These are phyloP conservation scores for Carassius carassius DNA, from an alignment of 2,113 vertebrate genomes.

Conservation along the genomic window DNA sequence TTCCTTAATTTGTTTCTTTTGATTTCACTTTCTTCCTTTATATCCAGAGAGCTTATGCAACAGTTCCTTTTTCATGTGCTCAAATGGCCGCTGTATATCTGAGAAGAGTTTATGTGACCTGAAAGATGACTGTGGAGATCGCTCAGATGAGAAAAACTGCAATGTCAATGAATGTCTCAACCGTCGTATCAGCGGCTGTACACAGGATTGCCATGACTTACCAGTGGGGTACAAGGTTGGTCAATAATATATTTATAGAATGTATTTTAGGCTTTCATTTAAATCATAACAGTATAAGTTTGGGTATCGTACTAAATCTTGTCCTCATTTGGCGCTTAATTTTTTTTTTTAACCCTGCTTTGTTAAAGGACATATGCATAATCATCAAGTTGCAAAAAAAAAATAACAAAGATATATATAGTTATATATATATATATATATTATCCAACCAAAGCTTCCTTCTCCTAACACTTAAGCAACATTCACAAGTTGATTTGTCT, in stretches of 20 bases:
- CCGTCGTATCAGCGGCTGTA: slow-evolving; percentile 91
- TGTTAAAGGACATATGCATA: too few relatives aligned
- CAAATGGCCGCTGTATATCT: slow-evolving; percentile 92
- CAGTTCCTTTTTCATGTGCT: slow-evolving; percentile 97
- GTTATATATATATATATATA: too few relatives aligned
- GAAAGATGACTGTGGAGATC: slow-evolving; percentile 90
- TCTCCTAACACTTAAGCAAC: too few relatives aligned
- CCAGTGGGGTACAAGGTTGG: slow-evolving; percentile 93
- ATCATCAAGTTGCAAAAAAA: too few relatives aligned
- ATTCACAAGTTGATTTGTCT: too few relatives aligned
- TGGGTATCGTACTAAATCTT: too few relatives aligned
- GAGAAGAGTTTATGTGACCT: slow-evolving; percentile 83
- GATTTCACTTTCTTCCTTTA: slow-evolving; percentile 53
- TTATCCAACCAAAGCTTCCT: too few relatives aligned
- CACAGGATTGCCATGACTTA: slow-evolving; percentile 95
- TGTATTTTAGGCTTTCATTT: too few relatives aligned
- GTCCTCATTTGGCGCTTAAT: too few relatives aligned
- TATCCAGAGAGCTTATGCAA: slow-evolving; percentile 96
- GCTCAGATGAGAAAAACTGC: slow-evolving; percentile 93
- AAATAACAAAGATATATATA: too few relatives aligned
- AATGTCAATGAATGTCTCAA: slow-evolving; percentile 94
- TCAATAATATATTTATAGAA: not conserved
- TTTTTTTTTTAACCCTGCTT: too few relatives aligned
- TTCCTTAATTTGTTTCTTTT: slow-evolving; percentile 14
- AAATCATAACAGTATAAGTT: too few relatives aligned